A percentile compares a stretch with the other conserved stretches of the same genome.
Evolutionary conservation across 2,888 invertebrate species (phyloP).

Genomic region (Hydrotaea cyrtoneurina): DNA sequence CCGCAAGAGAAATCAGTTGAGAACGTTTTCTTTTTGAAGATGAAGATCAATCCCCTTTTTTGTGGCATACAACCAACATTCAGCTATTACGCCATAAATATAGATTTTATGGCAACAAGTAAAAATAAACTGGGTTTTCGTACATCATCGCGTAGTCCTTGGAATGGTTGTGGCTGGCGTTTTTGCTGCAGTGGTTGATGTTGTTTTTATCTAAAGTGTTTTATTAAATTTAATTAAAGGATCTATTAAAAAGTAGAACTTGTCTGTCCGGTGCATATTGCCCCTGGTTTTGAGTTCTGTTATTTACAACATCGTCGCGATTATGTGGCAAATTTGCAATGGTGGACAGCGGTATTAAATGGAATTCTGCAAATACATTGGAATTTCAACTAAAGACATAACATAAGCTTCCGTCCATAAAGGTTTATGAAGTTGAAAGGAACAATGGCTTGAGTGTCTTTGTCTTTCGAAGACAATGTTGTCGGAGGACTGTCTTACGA

Average conservation of each 20-base stretch:
- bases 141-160: conserved; percentile 5
- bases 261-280: conserved; percentile 37
- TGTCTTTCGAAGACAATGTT: background rate
- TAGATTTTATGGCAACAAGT: conserved; percentile 39
- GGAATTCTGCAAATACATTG: background rate
- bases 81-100: conserved; percentile 43
- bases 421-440: background rate
- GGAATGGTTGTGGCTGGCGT: background rate
- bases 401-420: background rate
- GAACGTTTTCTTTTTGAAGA: background rate
- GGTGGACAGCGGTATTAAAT: background rate
- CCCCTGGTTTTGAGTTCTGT: background rate
- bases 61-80: background rate
- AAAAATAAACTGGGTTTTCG: conserved; percentile 3
- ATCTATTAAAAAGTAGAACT: conserved; percentile 7
- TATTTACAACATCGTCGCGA: conserved; percentile 38
- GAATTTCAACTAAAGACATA: background rate
- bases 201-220: conserved; percentile 32
- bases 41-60: background rate
- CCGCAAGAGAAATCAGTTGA: too few relatives aligned
- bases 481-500: background rate
- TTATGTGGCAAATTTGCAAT: conserved; percentile 11
- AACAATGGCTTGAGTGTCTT: background rate
- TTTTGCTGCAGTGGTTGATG: background rate
- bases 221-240: conserved; percentile 48